phyloP scores from a whole-genome alignment of 2,113 vertebrate species.

The Ginglymostoma cirratum region DNA sequence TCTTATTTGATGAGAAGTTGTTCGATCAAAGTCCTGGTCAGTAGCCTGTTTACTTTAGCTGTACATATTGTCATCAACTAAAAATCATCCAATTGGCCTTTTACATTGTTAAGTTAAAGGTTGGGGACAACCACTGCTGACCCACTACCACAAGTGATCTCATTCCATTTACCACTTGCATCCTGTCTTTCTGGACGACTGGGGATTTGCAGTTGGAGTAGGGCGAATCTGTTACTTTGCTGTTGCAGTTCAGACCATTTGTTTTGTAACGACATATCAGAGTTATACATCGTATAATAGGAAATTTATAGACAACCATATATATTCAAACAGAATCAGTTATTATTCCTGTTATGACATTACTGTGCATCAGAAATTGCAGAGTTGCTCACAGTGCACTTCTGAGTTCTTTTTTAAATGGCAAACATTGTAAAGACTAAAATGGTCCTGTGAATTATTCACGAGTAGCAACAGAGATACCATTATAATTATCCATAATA shows the following conservation, averaged over 20 bases:
- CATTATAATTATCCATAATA: not conserved
- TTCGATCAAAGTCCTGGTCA: not conserved
- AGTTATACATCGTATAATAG: not conserved
- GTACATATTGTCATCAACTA: not conserved
- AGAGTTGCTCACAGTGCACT: not conserved
- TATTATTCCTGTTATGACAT: not conserved
- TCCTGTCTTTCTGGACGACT: not conserved
- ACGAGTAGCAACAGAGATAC: not conserved
- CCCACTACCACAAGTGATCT: not conserved
- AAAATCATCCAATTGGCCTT: not conserved
- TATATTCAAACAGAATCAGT: not conserved
- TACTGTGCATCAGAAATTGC: not conserved
- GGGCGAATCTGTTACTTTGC: not conserved
- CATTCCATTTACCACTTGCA: not conserved
- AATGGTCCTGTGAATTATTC: not conserved
- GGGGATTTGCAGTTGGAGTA: not conserved
- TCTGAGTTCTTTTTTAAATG: not conserved
- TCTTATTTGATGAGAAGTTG: not conserved
- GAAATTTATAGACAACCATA: not conserved
- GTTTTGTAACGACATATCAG: not conserved
- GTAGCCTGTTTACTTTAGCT: not conserved
- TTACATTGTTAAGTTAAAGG: not conserved
- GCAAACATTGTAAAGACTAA: not conserved
- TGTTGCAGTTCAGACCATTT: not conserved
- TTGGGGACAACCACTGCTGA: not conserved